Conservation (phyloP, 2,888 invertebrate species). For the Copidosoma aretas region DNA sequence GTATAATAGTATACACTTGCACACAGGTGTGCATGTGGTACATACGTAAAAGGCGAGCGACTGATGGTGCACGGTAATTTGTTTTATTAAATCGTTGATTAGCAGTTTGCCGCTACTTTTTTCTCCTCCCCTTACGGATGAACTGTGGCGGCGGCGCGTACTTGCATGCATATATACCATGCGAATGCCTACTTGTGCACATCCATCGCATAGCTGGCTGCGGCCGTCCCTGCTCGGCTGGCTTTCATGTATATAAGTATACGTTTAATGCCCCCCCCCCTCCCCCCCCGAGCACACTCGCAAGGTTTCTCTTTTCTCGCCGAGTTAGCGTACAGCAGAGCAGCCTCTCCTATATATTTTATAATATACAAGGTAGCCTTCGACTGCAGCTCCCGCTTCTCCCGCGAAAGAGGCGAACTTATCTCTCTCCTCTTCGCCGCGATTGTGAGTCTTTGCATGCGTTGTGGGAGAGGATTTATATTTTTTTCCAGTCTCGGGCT, state of each 20-base stretch:
- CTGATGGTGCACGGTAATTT: slow-evolving; percentile 6
- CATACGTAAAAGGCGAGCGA: neutral
- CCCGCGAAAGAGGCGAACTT: neutral
- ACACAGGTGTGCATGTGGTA: too few species aligned
- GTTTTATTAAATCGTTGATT: slow-evolving; percentile 17
- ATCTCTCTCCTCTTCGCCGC: neutral
- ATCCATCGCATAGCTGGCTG: too few species aligned
- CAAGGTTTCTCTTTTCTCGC: slow-evolving; percentile 13
- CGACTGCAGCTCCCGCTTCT: too few species aligned
- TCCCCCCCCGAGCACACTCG: too few species aligned
- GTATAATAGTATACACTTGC: too few species aligned
- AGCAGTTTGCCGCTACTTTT: slow-evolving; percentile 7
- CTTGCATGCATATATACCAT: neutral
- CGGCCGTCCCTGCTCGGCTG: neutral
- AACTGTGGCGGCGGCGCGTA: neutral
- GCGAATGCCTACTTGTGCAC: too few species aligned
- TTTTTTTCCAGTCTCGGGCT: too few species aligned
- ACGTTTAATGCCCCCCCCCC: neutral
- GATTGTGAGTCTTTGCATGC: neutral
- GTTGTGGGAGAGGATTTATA: too few species aligned
- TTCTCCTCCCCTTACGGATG: neutral
- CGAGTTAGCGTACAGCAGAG: neutral
- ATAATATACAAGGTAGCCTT: too few species aligned
- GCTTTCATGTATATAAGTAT: neutral
- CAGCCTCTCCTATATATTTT: neutral